Conservation (phyloP, 2,888 invertebrate species). For the Phragmatobia fuliginosa region DNA sequence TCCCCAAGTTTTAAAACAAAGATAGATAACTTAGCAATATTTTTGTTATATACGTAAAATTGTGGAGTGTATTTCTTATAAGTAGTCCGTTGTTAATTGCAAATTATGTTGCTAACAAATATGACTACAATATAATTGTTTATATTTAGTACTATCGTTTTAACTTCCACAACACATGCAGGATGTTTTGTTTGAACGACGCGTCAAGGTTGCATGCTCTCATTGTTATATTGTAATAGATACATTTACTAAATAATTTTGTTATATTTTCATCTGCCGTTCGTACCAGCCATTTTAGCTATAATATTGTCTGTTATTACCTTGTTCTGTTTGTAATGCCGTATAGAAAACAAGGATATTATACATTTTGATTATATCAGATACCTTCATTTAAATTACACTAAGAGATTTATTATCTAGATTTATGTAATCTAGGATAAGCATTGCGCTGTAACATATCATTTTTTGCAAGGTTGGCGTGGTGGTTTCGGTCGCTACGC, state of each 20-base stretch:
- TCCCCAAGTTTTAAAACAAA: no score
- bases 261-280: neutral
- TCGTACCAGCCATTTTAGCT: neutral
- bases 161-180: neutral
- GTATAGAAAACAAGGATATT: neutral
- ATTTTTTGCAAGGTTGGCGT: no score
- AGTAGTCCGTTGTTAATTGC: neutral
- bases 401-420: no score
- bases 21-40: no score
- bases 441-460: no score
- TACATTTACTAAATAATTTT: neutral
- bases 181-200: neutral
- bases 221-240: neutral
- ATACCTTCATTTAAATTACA: neutral
- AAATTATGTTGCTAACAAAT: neutral
- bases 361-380: no score
- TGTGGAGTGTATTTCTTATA: neutral
- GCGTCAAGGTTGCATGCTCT: constrained; percentile 2
- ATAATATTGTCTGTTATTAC: neutral
- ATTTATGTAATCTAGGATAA: no score
- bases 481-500: no score
- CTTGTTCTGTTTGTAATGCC: neutral
- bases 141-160: neutral
- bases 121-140: neutral
- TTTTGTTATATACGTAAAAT: no score